Conservation (phyloP, 2,113 vertebrate genomes). For the Barbus barbus region DNA sequence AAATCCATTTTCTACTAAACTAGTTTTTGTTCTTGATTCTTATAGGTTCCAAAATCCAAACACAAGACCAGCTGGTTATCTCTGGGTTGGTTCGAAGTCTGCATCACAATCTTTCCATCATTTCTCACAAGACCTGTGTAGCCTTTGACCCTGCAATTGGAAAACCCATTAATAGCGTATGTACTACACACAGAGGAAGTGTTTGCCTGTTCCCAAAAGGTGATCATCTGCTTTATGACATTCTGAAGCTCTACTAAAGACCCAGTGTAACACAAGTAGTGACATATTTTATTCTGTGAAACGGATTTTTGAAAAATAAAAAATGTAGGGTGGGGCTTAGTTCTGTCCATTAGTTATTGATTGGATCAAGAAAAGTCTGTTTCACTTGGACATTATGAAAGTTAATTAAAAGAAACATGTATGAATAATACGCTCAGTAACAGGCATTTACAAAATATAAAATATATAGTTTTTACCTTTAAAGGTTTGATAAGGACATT, state of each 20-base stretch:
- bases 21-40: constrained; percentile 4
- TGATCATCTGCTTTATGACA: constrained; percentile 39
- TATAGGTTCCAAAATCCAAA: constrained; percentile 55
- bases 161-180: constrained; percentile 44
- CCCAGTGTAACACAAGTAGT: background rate
- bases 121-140: constrained; percentile 64
- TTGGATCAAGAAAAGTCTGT: too few species aligned
- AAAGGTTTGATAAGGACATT: too few species aligned
- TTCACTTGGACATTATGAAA: too few species aligned
- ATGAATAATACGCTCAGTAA: too few species aligned
- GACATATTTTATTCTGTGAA: background rate
- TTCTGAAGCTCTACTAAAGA: background rate
- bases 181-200: constrained; percentile 62
- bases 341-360: too few species aligned
- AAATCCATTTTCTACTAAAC: background rate
- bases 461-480: too few species aligned
- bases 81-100: constrained; percentile 31
- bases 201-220: constrained; percentile 76
- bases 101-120: constrained; percentile 55
- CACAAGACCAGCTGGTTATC: constrained; percentile 11
- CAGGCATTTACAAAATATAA: too few species aligned
- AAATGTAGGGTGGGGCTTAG: background rate
- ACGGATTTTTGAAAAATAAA: too few species aligned
- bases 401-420: too few species aligned
- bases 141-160: constrained; percentile 66